phyloP scores from a whole-genome alignment of 2,113 vertebrate species.

The Protobothrops mucrosquamatus region DNA sequence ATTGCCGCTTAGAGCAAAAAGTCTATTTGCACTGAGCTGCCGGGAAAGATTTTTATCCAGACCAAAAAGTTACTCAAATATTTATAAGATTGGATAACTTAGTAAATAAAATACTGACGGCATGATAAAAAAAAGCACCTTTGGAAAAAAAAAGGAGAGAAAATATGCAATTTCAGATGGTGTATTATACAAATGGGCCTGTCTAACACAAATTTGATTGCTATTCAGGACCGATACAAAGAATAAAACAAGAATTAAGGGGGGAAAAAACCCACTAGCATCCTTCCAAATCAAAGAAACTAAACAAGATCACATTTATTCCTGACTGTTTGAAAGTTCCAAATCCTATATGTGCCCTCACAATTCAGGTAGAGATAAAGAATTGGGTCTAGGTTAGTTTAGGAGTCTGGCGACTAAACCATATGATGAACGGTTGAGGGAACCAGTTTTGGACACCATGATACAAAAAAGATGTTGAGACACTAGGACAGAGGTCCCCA shows the following conservation, averaged over 20 bases:
- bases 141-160: conserved; percentile 3
- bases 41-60: conserved; percentile 71
- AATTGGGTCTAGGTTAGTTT: not conserved
- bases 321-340: not conserved
- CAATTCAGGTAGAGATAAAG: no score
- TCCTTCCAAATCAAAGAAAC: not conserved
- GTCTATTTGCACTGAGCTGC: conserved; percentile 63
- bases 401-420: not conserved
- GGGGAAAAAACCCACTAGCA: not conserved
- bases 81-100: conserved; percentile 73
- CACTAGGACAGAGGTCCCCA: not conserved
- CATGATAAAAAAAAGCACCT: conserved; percentile 50
- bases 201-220: not conserved
- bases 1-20: conserved; percentile 67
- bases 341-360: not conserved
- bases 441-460: not conserved
- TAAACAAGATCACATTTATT: not conserved
- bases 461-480: not conserved
- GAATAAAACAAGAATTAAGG: not conserved
- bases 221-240: not conserved
- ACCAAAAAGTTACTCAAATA: conserved; percentile 75
- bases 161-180: conserved; percentile 24
- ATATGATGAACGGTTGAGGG: not conserved
- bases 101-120: conserved; percentile 71
- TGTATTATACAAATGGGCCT: not conserved